These are phyloP conservation scores for Pseudanteris insignis DNA, from an alignment of 2,888 invertebrate genomes.

Conservation along the genomic window DNA sequence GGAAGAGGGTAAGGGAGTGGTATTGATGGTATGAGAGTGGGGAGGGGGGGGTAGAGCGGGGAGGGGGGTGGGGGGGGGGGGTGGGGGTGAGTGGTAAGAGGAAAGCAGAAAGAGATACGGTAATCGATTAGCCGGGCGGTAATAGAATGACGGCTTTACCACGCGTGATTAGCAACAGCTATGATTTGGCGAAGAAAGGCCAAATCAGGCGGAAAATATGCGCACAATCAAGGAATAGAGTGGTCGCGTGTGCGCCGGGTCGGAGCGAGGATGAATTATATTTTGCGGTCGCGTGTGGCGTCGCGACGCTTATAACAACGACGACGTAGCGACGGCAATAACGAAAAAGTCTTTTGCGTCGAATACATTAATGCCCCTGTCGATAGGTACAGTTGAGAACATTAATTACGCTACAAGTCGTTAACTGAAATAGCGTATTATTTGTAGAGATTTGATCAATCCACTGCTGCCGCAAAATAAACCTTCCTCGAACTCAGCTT, in stretches of 20 bases:
- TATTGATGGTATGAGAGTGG: too few species aligned
- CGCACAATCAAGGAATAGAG: slow-evolving; percentile 27
- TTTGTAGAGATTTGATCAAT: slow-evolving; percentile 45
- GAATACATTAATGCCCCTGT: slow-evolving; percentile 50
- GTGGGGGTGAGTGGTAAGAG: too few species aligned
- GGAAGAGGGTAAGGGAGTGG: too few species aligned
- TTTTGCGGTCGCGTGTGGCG: slow-evolving; percentile 55
- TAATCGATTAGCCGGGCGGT: slow-evolving; percentile 16
- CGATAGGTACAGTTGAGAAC: slow-evolving; percentile 42
- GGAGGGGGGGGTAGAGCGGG: too few species aligned
- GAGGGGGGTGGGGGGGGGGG: too few species aligned
- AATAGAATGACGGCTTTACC: slow-evolving; percentile 21
- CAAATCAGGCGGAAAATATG: slow-evolving; percentile 31
- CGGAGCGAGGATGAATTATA: slow-evolving; percentile 41
- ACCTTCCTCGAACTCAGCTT: slow-evolving; percentile 15
- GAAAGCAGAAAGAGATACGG: too few species aligned
- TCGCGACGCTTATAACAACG: slow-evolving; percentile 54
- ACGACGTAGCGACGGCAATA: slow-evolving; percentile 46
- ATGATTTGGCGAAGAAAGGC: slow-evolving; percentile 28
- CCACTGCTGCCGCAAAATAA: slow-evolving; percentile 32
- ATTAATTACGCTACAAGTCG: slow-evolving; percentile 45
- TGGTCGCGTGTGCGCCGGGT: slow-evolving; percentile 39
- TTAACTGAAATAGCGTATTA: slow-evolving; percentile 46
- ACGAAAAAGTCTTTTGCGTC: slow-evolving; percentile 51
- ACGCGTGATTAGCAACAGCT: slow-evolving; percentile 31